Conservation (phyloP, 2,888 invertebrate genomes). For the Sarcophaga variegata region DNA sequence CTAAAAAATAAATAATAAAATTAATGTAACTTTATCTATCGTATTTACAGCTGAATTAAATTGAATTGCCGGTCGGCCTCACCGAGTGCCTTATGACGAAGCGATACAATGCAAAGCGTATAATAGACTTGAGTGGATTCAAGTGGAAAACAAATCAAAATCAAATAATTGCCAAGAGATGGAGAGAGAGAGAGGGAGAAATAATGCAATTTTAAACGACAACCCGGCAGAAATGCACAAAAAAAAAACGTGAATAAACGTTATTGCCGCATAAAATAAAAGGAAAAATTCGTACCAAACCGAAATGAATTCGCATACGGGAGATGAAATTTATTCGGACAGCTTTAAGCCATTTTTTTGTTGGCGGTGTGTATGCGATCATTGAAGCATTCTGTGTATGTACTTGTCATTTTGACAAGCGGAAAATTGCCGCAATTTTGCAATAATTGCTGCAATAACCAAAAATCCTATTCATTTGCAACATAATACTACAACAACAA, state of each 20-base stretch:
- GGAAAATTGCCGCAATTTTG: slow-evolving; percentile 65
- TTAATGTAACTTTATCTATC: slow-evolving; percentile 65
- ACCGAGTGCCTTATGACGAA: slow-evolving; percentile 24
- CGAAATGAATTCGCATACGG: slow-evolving; percentile 49
- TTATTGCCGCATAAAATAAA: neutral
- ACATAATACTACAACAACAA: neutral
- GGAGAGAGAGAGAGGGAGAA: neutral
- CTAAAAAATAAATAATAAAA: slow-evolving; percentile 64
- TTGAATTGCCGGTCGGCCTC: slow-evolving; percentile 35
- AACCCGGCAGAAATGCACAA: slow-evolving; percentile 41
- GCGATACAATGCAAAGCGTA: slow-evolving; percentile 25
- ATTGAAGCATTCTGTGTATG: slow-evolving; percentile 60
- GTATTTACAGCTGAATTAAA: slow-evolving; percentile 52
- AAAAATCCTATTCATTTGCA: slow-evolving; percentile 16
- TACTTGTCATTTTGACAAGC: slow-evolving; percentile 69
- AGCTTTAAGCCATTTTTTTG: slow-evolving; percentile 55
- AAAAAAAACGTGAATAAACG: slow-evolving; percentile 36
- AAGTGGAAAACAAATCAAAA: slow-evolving; percentile 68
- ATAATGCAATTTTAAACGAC: slow-evolving; percentile 39
- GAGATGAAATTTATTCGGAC: slow-evolving; percentile 59
- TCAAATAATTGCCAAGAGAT: slow-evolving; percentile 59
- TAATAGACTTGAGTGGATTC: slow-evolving; percentile 46
- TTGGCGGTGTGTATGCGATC: slow-evolving; percentile 20
- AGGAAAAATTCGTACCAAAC: slow-evolving; percentile 35
- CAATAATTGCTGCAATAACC: slow-evolving; percentile 31